A percentile compares a stretch with the other conserved stretches of the same genome.
phyloP scores from a whole-genome alignment of 1,140 invertebrate genomes.

The Danaus plexippus region DNA sequence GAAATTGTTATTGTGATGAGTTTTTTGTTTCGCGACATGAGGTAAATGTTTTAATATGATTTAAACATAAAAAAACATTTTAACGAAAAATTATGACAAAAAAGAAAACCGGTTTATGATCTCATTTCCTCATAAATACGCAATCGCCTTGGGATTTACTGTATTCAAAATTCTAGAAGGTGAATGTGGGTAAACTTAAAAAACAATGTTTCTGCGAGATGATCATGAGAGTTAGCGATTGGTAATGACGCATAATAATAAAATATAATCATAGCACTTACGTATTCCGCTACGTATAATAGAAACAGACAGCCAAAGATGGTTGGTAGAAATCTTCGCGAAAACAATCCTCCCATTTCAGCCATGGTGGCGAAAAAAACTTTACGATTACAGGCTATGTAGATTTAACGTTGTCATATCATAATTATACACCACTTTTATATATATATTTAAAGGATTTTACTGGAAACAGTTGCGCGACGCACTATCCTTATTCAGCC shows the following conservation, averaged over 20 bases:
- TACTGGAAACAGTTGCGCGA: constrained; percentile 2
- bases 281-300: constrained; percentile 42
- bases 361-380: constrained; percentile 37
- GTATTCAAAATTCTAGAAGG: constrained; percentile 22
- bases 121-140: constrained; percentile 23
- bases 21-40: too few species aligned
- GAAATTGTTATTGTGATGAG: too few species aligned
- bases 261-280: constrained; percentile 40
- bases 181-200: constrained; percentile 25
- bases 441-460: constrained; percentile 10
- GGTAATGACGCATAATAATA: constrained; percentile 30
- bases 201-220: constrained; percentile 3
- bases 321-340: constrained; percentile 34
- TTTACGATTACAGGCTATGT: constrained; percentile 27
- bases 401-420: constrained; percentile 42
- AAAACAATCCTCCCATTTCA: constrained; percentile 27
- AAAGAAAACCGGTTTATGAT: constrained; percentile 20
- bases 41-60: too few species aligned
- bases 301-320: constrained; percentile 42
- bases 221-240: too few species aligned
- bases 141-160: constrained; percentile 22
- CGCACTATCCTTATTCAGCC: constrained; percentile 3
- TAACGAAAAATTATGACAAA: constrained; percentile 7
- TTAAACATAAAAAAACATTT: background rate
- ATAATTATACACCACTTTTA: constrained; percentile 35